These are phyloP conservation scores for Hippocampus kuda DNA, from an alignment of 2,797 vertebrate genomes.

Conservation along the genomic window DNA sequence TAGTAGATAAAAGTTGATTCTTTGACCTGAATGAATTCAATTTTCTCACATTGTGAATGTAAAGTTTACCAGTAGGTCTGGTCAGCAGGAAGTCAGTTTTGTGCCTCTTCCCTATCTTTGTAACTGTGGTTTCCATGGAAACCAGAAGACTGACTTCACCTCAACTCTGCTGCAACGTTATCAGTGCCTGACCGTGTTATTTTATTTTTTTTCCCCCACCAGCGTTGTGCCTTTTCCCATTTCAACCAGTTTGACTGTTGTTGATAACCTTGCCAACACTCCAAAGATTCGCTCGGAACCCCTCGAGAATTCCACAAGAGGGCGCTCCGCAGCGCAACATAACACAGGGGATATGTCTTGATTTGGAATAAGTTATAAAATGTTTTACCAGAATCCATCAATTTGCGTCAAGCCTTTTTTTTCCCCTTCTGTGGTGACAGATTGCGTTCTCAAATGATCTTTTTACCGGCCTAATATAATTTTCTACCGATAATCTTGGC, in stretches of 20 bases:
- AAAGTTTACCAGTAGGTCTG: conserved; percentile 46
- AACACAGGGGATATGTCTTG: conserved; percentile 47
- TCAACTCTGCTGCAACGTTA: conserved; percentile 32
- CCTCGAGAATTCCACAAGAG: conserved; percentile 39
- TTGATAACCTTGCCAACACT: conserved; percentile 41
- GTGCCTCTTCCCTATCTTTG: conserved; percentile 14
- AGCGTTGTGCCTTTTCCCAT: conserved; percentile 39
- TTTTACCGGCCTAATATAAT: too few relatives aligned
- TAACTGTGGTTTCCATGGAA: conserved; percentile 40
- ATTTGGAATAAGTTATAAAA: conserved; percentile 63
- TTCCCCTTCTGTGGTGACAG: conserved; percentile 1
- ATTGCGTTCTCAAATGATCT: too few relatives aligned
- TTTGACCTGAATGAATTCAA: conserved; percentile 46
- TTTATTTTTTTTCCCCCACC: conserved; percentile 24
- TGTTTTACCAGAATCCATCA: conserved; percentile 50
- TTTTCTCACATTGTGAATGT: conserved; percentile 59
- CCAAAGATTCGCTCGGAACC: conserved; percentile 47
- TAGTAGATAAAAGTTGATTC: conserved; percentile 44
- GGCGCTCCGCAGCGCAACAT: conserved; percentile 39
- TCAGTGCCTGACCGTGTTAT: conserved; percentile 25
- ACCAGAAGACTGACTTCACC: conserved; percentile 33
- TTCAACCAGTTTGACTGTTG: conserved; percentile 34
- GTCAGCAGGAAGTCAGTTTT: conserved; percentile 31
- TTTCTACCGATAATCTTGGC: too few relatives aligned
- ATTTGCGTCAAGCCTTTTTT: conserved; percentile 17